phyloP scores from a whole-genome alignment of 2,888 invertebrate species.

The Andrena dorsata region DNA sequence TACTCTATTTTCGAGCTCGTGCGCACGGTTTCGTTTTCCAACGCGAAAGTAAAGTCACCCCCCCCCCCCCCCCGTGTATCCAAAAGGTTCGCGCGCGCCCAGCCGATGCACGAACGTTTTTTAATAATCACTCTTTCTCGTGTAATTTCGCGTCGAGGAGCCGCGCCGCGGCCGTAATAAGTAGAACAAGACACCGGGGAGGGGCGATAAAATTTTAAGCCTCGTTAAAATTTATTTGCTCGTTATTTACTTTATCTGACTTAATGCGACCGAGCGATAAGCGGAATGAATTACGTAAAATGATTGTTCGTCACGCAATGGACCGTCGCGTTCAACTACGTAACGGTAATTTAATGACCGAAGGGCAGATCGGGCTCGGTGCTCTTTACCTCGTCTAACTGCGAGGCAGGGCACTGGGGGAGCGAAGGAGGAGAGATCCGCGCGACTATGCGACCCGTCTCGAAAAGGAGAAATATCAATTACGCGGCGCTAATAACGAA shows the following conservation, averaged over 20 bases:
- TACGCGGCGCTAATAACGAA: slow-evolving; percentile 44
- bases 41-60: background rate
- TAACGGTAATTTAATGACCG: slow-evolving; percentile 55
- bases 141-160: slow-evolving; percentile 31
- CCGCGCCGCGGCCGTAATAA: slow-evolving; percentile 13
- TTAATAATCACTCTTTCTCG: slow-evolving; percentile 22
- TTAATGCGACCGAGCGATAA: slow-evolving; percentile 54
- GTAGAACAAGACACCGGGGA: slow-evolving; percentile 32
- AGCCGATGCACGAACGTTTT: background rate
- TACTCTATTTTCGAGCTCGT: too few relatives aligned
- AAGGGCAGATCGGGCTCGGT: slow-evolving; percentile 10
- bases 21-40: too few relatives aligned
- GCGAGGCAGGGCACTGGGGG: background rate
- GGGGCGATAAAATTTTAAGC: slow-evolving; percentile 44
- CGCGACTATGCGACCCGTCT: slow-evolving; percentile 19
- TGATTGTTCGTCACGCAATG: slow-evolving; percentile 59
- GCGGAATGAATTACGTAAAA: slow-evolving; percentile 52
- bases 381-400: slow-evolving; percentile 11
- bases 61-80: background rate
- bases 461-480: slow-evolving; percentile 51
- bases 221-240: slow-evolving; percentile 56
- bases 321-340: slow-evolving; percentile 35
- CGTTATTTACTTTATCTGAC: slow-evolving; percentile 54
- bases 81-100: slow-evolving; percentile 3
- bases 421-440: background rate